These are phyloP conservation scores for Habrosyne pyritoides DNA, from an alignment of 2,888 invertebrate genomes.

Conservation along the genomic window DNA sequence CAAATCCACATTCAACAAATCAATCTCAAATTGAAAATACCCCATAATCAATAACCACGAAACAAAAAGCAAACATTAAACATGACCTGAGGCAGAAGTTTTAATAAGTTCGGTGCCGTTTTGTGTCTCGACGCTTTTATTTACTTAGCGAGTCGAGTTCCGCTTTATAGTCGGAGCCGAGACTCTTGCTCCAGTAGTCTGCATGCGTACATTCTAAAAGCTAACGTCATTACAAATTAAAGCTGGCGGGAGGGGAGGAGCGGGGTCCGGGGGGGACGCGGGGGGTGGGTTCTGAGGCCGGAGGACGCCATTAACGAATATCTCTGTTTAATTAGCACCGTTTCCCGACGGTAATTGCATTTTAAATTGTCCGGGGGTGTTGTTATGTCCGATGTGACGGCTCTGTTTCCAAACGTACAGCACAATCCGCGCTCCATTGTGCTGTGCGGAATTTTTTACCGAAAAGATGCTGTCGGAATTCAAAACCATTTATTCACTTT, in stretches of 20 bases:
- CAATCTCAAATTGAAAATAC: not conserved
- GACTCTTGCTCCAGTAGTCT: not conserved
- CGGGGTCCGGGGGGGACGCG: slow-evolving; percentile 14
- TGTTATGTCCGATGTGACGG: slow-evolving; percentile 15
- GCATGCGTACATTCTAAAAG: slow-evolving; percentile 5
- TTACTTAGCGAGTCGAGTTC: not conserved
- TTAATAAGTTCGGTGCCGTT: slow-evolving; percentile 1
- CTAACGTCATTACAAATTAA: slow-evolving; percentile 3
- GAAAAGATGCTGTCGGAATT: not conserved
- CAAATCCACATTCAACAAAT: too few species aligned
- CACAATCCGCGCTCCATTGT: not conserved
- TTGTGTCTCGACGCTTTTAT: not conserved
- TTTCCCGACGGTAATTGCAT: slow-evolving; percentile 63
- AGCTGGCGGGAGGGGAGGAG: slow-evolving; percentile 12
- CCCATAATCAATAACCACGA: not conserved
- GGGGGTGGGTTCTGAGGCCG: slow-evolving; percentile 12
- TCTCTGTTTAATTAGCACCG: slow-evolving; percentile 67
- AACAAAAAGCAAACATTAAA: not conserved
- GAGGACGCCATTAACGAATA: slow-evolving; percentile 50
- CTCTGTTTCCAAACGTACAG: not conserved
- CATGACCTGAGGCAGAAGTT: not conserved
- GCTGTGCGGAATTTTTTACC: slow-evolving; percentile 2
- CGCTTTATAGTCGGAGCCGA: slow-evolving; percentile 1
- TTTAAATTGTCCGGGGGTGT: slow-evolving; percentile 58
- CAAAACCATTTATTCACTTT: too few species aligned